Evolutionary conservation across 2,888 invertebrate species (phyloP).

Genomic region (Lasioglossum oenotherae): DNA sequence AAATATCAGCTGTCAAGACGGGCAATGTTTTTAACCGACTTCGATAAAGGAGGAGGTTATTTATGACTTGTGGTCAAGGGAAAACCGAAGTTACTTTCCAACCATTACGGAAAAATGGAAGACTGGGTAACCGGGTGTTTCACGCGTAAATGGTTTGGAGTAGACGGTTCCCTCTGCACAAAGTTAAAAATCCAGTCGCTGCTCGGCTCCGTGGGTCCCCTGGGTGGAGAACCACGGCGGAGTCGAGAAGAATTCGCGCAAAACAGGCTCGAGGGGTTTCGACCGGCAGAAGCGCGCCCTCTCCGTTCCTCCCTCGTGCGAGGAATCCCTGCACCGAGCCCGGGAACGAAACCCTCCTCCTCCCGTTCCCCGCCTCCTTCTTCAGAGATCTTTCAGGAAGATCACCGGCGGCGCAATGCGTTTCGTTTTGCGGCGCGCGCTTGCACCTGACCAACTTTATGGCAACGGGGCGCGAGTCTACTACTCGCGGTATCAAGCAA

Average conservation of each 20-base stretch:
- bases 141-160: background rate
- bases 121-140: background rate
- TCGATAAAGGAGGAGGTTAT: too few species aligned
- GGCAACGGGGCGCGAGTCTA: constrained; percentile 32
- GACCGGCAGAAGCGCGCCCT: constrained; percentile 68
- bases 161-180: background rate
- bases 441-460: constrained; percentile 68
- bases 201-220: constrained; percentile 35
- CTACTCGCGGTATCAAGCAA: constrained; percentile 19
- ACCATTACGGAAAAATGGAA: background rate
- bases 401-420: constrained; percentile 72
- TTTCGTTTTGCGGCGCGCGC: constrained; percentile 65
- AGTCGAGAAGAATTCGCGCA: constrained; percentile 74
- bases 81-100: background rate
- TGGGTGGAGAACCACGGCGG: constrained; percentile 68
- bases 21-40: too few species aligned
- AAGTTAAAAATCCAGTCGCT: constrained; percentile 9
- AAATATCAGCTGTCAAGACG: background rate
- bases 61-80: background rate
- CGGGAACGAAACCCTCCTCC: constrained; percentile 64
- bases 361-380: constrained; percentile 59
- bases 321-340: constrained; percentile 69
- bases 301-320: constrained; percentile 68
- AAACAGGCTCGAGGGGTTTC: constrained; percentile 75
- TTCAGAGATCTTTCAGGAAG: constrained; percentile 71